Evolutionary conservation across 2,797 vertebrate genomes (phyloP).

Genomic region (Squalus acanthias): DNA sequence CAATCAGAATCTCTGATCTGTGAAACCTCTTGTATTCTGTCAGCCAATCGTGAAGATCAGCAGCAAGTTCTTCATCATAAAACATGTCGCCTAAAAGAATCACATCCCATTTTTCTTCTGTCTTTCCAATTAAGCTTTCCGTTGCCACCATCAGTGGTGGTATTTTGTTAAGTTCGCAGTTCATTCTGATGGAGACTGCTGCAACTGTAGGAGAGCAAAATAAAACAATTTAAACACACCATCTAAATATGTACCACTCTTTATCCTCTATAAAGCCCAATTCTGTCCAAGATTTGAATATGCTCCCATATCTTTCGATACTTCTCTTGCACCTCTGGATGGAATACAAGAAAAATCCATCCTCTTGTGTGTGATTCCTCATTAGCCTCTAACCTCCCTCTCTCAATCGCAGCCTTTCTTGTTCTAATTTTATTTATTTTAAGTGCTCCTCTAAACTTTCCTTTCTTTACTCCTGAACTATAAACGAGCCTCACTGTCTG

Average conservation of each 20-base stretch:
- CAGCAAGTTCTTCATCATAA: constrained; percentile 77
- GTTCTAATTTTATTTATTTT: no score
- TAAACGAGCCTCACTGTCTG: no score
- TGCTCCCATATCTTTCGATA: no score
- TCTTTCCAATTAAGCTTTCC: constrained; percentile 69
- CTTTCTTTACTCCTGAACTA: no score
- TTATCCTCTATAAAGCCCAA: neutral
- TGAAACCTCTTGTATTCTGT: constrained; percentile 58
- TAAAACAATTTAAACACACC: neutral
- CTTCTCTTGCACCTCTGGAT: no score
- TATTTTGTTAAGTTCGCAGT: constrained; percentile 77
- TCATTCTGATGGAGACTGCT: constrained; percentile 71
- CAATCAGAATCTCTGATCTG: constrained; percentile 74
- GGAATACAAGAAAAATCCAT: no score
- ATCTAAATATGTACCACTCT: neutral
- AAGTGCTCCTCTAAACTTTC: no score
- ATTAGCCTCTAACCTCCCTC: no score
- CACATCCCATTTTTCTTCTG: constrained; percentile 67
- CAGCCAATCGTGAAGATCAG: constrained; percentile 75
- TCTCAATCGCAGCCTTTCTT: no score
- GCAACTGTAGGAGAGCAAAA: constrained; percentile 65
- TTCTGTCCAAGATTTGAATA: neutral
- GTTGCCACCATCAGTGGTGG: constrained; percentile 64
- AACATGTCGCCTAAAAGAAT: constrained; percentile 94
- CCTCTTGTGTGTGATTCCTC: no score